Evolutionary conservation across 1,140 invertebrate species (phyloP), one percentile per base, ranked within the genome.

Genomic region (Drosophila busckii): DNA sequence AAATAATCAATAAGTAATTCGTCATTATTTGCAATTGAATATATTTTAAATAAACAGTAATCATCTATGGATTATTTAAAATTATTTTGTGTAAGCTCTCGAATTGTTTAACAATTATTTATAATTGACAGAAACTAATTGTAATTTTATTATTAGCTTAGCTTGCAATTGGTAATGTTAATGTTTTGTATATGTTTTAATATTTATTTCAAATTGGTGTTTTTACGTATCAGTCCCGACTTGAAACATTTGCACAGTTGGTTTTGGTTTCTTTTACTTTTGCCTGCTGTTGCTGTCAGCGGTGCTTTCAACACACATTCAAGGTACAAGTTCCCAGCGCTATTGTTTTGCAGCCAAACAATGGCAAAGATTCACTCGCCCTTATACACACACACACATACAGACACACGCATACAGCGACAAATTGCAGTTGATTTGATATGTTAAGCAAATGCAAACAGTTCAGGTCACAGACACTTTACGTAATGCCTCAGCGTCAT

Each of bases 381-480:
- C 68, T 75, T 78, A 71, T 55, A 64, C 48, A 53, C 45, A 44
- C 37, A 50, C 15, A 29, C 46, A 54, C 13, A 28, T 1, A 10
- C n/a, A 10, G 6, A 41, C 25, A 3, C 12, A 37, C 6, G 17
- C 13, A 17, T 7, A 35, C 29, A 28, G 13, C 13, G 13, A 31
- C 23, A 50, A 38, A 44, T 32, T 44, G 60, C 52, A 42, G 34
- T 40, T 60, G 41, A 54, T 49, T 49, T 31, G 23, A 67, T 42
- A 63, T 48, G 56, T 70, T 73, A 50, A 70, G 50, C 71, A 71
- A 78, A 80, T 73, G 69, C 75, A 80, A 80, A 80, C 52, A 73
- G 73, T 80, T 80, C 73, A 80, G 75, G 75, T 82, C 73, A 68
- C 73, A 80, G 75, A 82, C 69, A 82, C 35, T 61, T 80, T 80